These are phyloP conservation scores for Caranx melampygus DNA, from an alignment of 2,113 vertebrate species.

Conservation along the genomic window DNA sequence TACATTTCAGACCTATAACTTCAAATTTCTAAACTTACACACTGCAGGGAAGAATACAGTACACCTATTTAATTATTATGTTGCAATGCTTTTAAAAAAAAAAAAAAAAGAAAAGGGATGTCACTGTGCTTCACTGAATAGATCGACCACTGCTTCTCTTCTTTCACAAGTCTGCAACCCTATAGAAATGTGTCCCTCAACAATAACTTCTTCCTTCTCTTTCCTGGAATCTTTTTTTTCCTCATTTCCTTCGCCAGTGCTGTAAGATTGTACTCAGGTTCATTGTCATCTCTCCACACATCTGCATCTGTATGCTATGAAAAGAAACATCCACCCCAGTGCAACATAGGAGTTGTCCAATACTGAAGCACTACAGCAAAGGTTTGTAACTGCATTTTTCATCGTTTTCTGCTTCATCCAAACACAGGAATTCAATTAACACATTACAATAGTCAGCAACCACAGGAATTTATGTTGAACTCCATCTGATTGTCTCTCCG, in stretches of 20 bases:
- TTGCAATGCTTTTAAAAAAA: not conserved
- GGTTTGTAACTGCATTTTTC: not conserved
- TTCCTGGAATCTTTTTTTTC: not conserved
- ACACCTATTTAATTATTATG: no score
- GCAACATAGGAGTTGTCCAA: not conserved
- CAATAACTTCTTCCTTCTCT: not conserved
- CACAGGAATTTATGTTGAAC: not conserved
- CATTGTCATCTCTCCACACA: not conserved
- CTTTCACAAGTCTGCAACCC: constrained; percentile 13
- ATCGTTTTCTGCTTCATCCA: not conserved
- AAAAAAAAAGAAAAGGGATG: not conserved
- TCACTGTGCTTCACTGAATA: no score
- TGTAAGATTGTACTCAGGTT: not conserved
- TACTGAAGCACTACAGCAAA: not conserved
- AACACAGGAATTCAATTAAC: not conserved
- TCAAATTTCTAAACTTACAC: no score
- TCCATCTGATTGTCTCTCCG: not conserved
- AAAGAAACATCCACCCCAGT: not conserved
- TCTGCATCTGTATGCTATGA: not conserved
- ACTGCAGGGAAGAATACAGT: no score
- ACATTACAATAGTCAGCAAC: not conserved
- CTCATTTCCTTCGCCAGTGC: not conserved
- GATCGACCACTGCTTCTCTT: constrained; percentile 3
- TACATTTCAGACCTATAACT: no score
- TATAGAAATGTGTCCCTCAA: not conserved